A percentile compares a stretch with the other conserved stretches of the same genome.
Evolutionary conservation across 2,888 invertebrate genomes (phyloP).

Genomic region (Plagodis pulveraria): DNA sequence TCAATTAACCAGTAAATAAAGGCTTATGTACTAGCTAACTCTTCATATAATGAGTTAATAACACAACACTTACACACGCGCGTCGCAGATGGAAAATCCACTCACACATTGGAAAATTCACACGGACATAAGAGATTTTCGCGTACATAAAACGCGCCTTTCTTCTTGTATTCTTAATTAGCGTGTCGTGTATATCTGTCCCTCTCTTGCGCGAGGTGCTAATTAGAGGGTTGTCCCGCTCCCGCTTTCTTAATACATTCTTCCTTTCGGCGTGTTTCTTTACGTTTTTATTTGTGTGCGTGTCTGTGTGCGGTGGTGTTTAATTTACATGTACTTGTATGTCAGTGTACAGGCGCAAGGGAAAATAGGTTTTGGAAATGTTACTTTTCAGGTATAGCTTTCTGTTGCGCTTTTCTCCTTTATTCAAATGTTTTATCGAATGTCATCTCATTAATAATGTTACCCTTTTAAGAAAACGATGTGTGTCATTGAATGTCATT

Average conservation of each 20-base stretch:
- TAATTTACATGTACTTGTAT: conserved; percentile 85
- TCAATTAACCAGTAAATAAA: conserved; percentile 82
- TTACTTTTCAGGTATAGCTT: no score
- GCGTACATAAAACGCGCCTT: conserved; percentile 84
- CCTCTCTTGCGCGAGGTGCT: conserved; percentile 72
- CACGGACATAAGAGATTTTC: conserved; percentile 60
- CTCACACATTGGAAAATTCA: conserved; percentile 59
- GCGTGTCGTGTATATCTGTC: conserved; percentile 79
- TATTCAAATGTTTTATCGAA: no score
- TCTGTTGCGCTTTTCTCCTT: no score
- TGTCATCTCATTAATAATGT: no score
- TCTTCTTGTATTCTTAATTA: conserved; percentile 90
- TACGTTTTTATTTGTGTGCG: conserved; percentile 85
- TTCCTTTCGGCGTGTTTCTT: conserved; percentile 85
- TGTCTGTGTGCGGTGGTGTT: conserved; percentile 84
- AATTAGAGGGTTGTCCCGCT: conserved; percentile 81
- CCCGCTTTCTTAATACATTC: conserved; percentile 86
- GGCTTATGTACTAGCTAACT: conserved; percentile 77
- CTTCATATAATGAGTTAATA: conserved; percentile 84
- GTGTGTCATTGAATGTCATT: no score
- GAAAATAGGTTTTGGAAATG: conserved; percentile 36
- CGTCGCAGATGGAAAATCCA: conserved; percentile 67
- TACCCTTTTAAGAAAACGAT: no score
- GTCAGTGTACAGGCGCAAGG: conserved; percentile 69
- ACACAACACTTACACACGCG: conserved; percentile 69